Evolutionary conservation across 2,113 vertebrate species (phyloP).

Genomic region (Perccottus glenii): DNA sequence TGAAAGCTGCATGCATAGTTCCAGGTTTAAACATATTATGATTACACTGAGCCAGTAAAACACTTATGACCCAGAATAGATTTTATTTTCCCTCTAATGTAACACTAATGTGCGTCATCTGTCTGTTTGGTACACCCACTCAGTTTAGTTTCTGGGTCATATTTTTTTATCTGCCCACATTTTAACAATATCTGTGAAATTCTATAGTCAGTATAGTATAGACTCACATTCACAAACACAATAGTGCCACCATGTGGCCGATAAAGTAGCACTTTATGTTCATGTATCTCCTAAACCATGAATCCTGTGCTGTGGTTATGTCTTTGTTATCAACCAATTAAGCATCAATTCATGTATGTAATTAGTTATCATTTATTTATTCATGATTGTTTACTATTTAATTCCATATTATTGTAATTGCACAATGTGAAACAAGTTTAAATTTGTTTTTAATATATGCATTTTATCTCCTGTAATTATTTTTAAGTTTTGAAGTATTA

Average conservation of each 20-base stretch:
- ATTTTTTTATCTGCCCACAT: background rate
- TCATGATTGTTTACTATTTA: background rate
- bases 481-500: background rate
- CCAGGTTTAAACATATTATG: background rate
- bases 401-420: background rate
- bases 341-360: background rate
- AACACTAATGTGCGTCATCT: background rate
- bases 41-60: background rate
- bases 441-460: background rate
- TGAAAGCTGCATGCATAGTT: background rate
- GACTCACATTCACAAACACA: background rate
- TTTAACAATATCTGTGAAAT: background rate
- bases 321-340: background rate
- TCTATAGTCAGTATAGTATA: background rate
- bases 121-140: background rate
- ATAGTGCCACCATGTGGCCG: conserved; percentile 24
- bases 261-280: conserved; percentile 15
- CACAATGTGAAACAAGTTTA: background rate
- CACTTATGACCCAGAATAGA: conserved; percentile 2
- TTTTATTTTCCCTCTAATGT: background rate
- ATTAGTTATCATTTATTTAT: background rate
- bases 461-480: background rate
- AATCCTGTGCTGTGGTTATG: background rate
- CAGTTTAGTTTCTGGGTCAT: background rate
- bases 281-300: background rate